phyloP scores from a whole-genome alignment of 2,888 invertebrate species.

The Luffia ferchaultella region DNA sequence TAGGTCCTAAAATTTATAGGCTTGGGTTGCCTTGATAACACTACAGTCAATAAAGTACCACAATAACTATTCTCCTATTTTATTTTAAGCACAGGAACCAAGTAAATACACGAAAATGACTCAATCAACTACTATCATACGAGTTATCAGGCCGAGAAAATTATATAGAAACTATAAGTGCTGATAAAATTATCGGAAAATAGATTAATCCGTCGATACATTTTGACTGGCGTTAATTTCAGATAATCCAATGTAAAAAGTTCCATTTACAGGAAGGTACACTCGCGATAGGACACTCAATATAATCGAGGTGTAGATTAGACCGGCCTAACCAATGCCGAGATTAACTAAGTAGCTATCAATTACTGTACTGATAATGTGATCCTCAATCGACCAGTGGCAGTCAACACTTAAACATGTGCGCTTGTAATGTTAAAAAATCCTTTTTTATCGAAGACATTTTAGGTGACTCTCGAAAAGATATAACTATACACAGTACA shows the following conservation, averaged over 20 bases:
- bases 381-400: not conserved
- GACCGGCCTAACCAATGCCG: constrained; percentile 26
- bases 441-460: constrained; percentile 54
- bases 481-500: constrained; percentile 34
- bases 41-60: no score
- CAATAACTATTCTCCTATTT: no score
- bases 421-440: constrained; percentile 51
- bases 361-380: constrained; percentile 34
- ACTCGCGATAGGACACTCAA: constrained; percentile 10
- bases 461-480: constrained; percentile 29
- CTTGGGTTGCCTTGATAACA: no score
- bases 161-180: not conserved
- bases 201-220: not conserved
- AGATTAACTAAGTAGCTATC: constrained; percentile 58
- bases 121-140: not conserved
- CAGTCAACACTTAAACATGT: constrained; percentile 30
- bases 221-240: not conserved
- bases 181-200: not conserved
- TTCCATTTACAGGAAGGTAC: not conserved
- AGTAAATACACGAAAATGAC: no score
- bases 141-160: not conserved
- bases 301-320: constrained; percentile 39
- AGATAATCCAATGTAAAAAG: not conserved
- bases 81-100: no score
- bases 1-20: no score